Evolutionary conservation across 2,113 vertebrate species (phyloP).

Genomic region (Oceanites oceanicus): DNA sequence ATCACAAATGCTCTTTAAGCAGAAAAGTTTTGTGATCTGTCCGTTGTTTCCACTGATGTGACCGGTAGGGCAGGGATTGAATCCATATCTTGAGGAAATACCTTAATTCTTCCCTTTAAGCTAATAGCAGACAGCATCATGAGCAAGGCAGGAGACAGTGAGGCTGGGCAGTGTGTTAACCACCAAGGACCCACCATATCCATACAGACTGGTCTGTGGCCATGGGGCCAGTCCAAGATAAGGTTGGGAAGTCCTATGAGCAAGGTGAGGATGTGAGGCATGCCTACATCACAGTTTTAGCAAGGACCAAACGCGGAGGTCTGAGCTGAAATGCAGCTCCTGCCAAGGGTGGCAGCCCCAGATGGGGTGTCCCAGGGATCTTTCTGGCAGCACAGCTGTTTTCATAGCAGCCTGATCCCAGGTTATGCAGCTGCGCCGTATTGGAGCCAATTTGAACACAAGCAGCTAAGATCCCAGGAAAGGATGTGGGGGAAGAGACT

Average conservation of each 20-base stretch:
- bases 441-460: not conserved
- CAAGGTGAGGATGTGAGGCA: not conserved
- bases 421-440: not conserved
- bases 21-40: not conserved
- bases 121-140: not conserved
- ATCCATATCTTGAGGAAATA: not conserved
- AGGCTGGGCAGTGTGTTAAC: not conserved
- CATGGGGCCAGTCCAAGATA: fast-evolving
- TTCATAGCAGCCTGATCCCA: not conserved
- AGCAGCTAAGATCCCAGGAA: not conserved
- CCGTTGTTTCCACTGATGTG: not conserved
- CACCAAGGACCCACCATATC: not conserved
- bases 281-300: not conserved
- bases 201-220: no score
- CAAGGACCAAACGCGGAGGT: not conserved
- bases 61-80: not conserved
- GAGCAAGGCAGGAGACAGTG: not conserved
- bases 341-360: no score
- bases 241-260: not conserved
- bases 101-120: not conserved
- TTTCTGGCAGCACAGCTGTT: not conserved
- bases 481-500: not conserved
- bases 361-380: no score
- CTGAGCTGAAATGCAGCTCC: not conserved
- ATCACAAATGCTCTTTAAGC: not conserved